Evolutionary conservation across 2,113 vertebrate species (phyloP).

Genomic region (Smithornis capensis): DNA sequence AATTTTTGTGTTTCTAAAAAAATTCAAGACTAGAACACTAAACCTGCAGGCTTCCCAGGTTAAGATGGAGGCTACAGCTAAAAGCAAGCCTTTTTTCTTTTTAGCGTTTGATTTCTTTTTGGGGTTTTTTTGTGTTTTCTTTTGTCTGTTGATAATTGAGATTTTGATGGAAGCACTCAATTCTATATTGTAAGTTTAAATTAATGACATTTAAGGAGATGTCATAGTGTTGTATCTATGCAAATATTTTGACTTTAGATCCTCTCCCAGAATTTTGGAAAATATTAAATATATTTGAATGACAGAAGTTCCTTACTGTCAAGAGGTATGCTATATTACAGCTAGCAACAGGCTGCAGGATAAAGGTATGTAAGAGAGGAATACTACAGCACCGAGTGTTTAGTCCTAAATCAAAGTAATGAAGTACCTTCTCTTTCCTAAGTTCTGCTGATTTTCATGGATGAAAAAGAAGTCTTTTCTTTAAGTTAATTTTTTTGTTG

Average conservation of each 20-base stretch:
- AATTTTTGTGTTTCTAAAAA: not conserved
- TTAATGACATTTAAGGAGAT: not conserved
- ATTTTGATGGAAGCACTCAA: not conserved
- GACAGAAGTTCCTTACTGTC: not conserved
- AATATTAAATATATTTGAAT: not conserved
- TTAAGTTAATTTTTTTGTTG: not conserved
- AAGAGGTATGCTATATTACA: not conserved
- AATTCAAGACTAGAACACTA: not conserved
- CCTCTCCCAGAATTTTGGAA: not conserved
- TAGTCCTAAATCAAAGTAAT: not conserved
- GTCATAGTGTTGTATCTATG: not conserved
- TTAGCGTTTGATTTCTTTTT: not conserved
- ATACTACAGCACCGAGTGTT: not conserved
- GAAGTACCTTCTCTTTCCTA: not conserved
- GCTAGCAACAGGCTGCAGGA: not conserved
- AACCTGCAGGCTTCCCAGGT: not conserved
- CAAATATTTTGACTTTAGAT: not conserved
- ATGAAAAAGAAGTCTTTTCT: not conserved
- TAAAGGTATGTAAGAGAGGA: not conserved
- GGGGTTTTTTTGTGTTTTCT: not conserved
- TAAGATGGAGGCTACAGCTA: not conserved
- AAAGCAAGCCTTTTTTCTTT: not conserved
- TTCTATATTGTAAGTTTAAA: not conserved
- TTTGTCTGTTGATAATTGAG: not conserved
- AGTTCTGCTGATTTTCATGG: not conserved